Evolutionary conservation across 2,113 vertebrate genomes (phyloP).

Genomic region (Petaurus breviceps): DNA sequence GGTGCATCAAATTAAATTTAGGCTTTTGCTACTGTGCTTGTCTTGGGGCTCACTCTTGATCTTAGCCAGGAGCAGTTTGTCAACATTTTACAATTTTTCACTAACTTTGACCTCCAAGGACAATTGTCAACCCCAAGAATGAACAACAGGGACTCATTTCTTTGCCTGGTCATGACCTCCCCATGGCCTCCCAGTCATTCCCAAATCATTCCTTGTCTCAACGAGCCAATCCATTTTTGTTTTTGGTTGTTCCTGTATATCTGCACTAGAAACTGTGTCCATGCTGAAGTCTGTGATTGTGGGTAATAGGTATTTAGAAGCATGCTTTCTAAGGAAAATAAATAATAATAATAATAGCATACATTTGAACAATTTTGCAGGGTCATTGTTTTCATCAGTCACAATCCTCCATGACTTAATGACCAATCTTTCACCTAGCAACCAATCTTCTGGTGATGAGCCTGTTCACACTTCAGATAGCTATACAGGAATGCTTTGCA

Average conservation of each 20-base stretch:
- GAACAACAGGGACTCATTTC: conserved; percentile 33
- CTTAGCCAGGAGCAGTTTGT: conserved; percentile 44
- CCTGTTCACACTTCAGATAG: not conserved
- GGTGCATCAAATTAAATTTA: conserved; percentile 73
- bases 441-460: not conserved
- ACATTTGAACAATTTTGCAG: not conserved
- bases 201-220: not conserved
- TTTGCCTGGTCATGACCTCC: not conserved
- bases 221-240: not conserved
- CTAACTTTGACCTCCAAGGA: conserved; percentile 69
- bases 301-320: not conserved
- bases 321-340: not conserved
- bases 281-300: not conserved
- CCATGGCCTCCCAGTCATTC: not conserved
- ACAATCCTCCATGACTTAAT: not conserved
- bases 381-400: not conserved
- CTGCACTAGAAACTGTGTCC: not conserved
- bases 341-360: not conserved
- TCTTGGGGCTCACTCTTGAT: not conserved
- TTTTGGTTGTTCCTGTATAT: not conserved
- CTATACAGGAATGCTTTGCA: not conserved
- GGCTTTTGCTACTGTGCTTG: conserved; percentile 46
- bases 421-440: not conserved
- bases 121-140: conserved; percentile 34
- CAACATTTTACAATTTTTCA: conserved; percentile 50